Conservation (phyloP, 2,888 invertebrate species). For the Aporophyla lueneburgensis region DNA sequence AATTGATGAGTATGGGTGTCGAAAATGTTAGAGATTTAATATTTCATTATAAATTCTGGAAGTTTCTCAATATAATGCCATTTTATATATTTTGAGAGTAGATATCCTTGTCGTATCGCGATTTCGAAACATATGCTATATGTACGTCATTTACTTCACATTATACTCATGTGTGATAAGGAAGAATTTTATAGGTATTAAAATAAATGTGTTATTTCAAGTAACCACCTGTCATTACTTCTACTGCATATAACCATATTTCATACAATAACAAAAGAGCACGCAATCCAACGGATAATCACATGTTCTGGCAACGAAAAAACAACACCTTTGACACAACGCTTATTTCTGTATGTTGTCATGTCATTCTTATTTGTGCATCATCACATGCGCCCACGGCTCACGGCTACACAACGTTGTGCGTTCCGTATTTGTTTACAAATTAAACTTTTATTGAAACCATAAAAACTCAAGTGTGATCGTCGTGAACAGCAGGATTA, state of each 20-base stretch:
- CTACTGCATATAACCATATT: conserved; percentile 8
- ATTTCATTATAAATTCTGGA: conserved; percentile 12
- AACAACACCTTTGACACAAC: conserved; percentile 19
- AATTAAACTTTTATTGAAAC: conserved; percentile 60
- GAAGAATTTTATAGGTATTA: background rate
- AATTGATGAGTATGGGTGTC: conserved; percentile 6
- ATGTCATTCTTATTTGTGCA: conserved; percentile 42
- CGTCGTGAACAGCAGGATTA: conserved; percentile 56
- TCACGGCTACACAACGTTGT: background rate
- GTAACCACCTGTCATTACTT: background rate
- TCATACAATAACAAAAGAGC: conserved; percentile 4
- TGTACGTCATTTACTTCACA: background rate
- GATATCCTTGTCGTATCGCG: background rate
- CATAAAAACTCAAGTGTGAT: conserved; percentile 60
- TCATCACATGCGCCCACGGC: conserved; percentile 14
- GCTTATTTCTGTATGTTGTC: conserved; percentile 25
- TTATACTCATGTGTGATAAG: background rate
- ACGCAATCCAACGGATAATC: conserved; percentile 5
- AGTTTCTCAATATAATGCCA: conserved; percentile 7
- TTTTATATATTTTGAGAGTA: background rate
- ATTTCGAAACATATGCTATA: background rate
- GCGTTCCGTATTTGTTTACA: conserved; percentile 45
- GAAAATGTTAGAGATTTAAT: conserved; percentile 36
- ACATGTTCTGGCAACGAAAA: conserved; percentile 37
- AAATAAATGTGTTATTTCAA: background rate